Percentiles rank a stretch among this genome's conserved stretches.
These are phyloP conservation scores for Podarcis muralis DNA, from an alignment of 2,113 vertebrate species.

Conservation along the genomic window DNA sequence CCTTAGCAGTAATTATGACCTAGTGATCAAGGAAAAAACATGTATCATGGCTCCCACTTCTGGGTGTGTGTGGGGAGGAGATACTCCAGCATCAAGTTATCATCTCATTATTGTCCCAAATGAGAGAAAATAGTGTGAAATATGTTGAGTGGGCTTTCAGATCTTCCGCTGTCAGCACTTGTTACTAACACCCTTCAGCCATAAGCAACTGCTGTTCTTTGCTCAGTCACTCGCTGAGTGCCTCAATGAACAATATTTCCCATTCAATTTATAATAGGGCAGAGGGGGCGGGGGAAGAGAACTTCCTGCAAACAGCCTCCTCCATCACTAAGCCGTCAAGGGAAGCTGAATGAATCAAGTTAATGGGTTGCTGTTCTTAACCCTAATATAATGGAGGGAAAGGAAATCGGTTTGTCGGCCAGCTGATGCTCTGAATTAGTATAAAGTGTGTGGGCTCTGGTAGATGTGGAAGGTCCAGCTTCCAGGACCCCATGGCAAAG, in stretches of 20 bases:
- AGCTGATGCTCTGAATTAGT: not conserved
- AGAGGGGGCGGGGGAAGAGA: not conserved
- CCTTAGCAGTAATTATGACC: not conserved
- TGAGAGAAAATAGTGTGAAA: not conserved
- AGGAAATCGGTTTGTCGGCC: not conserved
- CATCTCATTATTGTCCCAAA: conserved; percentile 28
- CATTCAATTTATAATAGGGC: not conserved
- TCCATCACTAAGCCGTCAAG: not conserved
- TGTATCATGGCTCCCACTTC: not conserved
- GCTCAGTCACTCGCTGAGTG: not conserved
- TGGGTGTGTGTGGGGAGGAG: not conserved
- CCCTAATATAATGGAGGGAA: not conserved
- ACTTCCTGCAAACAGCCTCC: not conserved
- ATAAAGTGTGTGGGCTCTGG: not conserved
- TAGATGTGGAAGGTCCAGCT: not conserved
- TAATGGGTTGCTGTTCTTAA: not conserved
- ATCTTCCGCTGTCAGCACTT: not conserved
- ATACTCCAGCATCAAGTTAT: not conserved
- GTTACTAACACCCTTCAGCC: not conserved
- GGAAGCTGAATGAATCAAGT: not conserved
- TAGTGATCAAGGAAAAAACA: rapidly evolving
- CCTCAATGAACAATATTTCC: not conserved
- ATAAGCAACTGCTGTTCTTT: not conserved
- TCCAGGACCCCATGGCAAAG: not conserved
- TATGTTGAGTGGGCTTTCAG: not conserved